These are phyloP conservation scores for Tachina lurida DNA, from an alignment of 2,888 invertebrate genomes.

Conservation along the genomic window DNA sequence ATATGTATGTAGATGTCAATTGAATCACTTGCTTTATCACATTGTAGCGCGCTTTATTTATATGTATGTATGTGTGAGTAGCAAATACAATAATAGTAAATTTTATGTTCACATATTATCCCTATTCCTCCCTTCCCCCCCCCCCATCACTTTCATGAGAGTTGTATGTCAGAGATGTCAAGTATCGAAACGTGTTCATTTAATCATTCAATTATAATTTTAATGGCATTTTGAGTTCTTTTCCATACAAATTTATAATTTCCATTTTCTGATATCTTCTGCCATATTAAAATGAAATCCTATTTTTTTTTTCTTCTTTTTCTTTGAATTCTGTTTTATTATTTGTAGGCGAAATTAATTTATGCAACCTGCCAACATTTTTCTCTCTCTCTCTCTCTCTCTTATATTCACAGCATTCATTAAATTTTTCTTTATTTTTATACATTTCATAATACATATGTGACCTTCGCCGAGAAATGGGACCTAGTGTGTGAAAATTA, in stretches of 20 bases:
- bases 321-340: background rate
- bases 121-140: no score
- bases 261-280: slow-evolving; percentile 6
- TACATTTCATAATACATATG: slow-evolving; percentile 20
- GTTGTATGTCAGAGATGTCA: background rate
- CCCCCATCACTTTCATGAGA: background rate
- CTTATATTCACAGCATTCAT: background rate
- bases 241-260: slow-evolving; percentile 22
- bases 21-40: background rate
- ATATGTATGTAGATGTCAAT: no score
- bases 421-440: background rate
- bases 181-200: slow-evolving; percentile 21
- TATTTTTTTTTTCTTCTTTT: background rate
- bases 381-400: background rate
- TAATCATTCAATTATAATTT: slow-evolving; percentile 35
- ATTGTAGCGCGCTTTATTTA: background rate
- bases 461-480: no score
- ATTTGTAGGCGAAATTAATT: slow-evolving; percentile 23
- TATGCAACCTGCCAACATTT: slow-evolving; percentile 26
- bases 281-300: background rate
- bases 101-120: slow-evolving; percentile 5
- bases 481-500: no score
- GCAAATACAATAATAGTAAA: background rate
- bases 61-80: background rate
- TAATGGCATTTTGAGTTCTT: slow-evolving; percentile 10